A percentile compares a stretch with the other conserved stretches of the same genome.
These are phyloP conservation scores for Lethrus apterus DNA, from an alignment of 1,140 invertebrate species.

Conservation along the genomic window DNA sequence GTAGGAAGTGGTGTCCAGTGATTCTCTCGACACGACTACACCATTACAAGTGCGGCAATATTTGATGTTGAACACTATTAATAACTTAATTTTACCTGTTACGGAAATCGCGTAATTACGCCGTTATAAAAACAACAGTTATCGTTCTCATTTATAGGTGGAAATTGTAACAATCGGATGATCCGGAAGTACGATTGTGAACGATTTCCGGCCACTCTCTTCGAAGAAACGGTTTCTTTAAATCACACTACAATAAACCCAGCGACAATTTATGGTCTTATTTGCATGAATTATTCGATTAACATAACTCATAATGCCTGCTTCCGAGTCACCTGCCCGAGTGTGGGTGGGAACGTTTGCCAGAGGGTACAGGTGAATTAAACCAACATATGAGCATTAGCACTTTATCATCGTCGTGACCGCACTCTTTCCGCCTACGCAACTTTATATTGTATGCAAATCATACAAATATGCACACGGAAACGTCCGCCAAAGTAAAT, in stretches of 20 bases:
- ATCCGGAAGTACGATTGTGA: constrained; percentile 20
- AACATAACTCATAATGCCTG: no score
- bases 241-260: constrained; percentile 4
- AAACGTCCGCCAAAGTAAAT: constrained; percentile 24
- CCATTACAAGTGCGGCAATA: constrained; percentile 19
- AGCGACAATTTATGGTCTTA: constrained; percentile 1
- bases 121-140: constrained; percentile 14
- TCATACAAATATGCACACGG: constrained; percentile 22
- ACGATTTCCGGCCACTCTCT: constrained; percentile 15
- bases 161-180: constrained; percentile 10
- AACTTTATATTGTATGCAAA: constrained; percentile 24
- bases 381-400: no score
- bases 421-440: constrained; percentile 20
- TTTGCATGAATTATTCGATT: constrained; percentile 6
- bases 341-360: constrained; percentile 18
- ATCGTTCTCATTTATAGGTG: constrained; percentile 9
- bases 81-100: constrained; percentile 25
- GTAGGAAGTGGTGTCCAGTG: constrained; percentile 18
- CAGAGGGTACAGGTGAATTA: constrained; percentile 18
- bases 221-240: constrained; percentile 10
- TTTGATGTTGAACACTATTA: constrained; percentile 24
- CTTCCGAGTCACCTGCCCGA: no score
- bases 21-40: constrained; percentile 20
- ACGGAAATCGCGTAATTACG: constrained; percentile 15
- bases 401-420: constrained; percentile 20